These are phyloP conservation scores for Puffinus mauretanicus DNA, from an alignment of 2,113 vertebrate genomes.

Conservation along the genomic window DNA sequence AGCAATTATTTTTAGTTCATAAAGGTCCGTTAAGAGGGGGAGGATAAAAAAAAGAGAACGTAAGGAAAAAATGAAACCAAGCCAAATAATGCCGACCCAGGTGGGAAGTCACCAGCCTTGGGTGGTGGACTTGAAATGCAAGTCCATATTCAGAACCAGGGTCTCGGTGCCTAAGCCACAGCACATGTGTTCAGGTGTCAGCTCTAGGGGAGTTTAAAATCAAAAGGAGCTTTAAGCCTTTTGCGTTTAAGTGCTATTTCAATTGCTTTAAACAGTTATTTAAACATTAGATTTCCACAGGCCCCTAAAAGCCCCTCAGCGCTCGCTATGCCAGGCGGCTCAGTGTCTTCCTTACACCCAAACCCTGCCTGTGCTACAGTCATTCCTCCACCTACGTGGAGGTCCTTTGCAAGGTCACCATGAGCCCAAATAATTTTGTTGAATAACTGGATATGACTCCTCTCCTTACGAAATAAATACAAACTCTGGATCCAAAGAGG, in stretches of 20 bases:
- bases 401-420: background rate
- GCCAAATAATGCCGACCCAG: background rate
- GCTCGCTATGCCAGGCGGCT: background rate
- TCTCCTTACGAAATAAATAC: background rate
- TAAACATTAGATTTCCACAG: background rate
- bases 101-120: background rate
- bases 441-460: background rate
- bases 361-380: background rate
- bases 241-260: background rate
- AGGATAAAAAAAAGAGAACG: background rate
- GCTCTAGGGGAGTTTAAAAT: background rate
- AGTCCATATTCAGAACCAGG: background rate
- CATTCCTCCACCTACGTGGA: background rate
- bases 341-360: background rate
- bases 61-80: background rate
- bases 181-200: background rate
- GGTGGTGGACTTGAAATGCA: background rate
- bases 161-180: accelerated
- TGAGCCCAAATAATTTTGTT: background rate
- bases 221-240: background rate
- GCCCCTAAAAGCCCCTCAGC: background rate
- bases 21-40: background rate
- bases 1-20: background rate
- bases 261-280: background rate
- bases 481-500: background rate